Evolutionary conservation across 2,888 invertebrate species (phyloP).

Genomic region (Drosophila kambysellisi): DNA sequence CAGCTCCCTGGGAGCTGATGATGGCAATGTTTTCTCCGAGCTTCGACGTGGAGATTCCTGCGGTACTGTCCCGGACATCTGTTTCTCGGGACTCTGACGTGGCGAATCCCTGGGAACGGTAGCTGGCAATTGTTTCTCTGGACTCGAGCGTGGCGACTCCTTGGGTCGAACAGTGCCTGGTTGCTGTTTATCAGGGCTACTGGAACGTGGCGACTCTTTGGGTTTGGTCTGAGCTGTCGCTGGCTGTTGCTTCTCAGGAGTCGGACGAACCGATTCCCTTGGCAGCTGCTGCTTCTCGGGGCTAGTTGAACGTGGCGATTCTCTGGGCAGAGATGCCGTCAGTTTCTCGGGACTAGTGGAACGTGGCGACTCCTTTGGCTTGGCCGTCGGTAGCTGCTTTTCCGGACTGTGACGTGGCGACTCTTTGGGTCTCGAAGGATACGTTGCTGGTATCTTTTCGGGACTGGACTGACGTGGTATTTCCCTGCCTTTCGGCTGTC

Average conservation of each 20-base stretch:
- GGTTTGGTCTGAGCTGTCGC: slow-evolving; percentile 5
- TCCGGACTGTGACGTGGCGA: slow-evolving; percentile 36
- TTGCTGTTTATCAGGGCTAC: slow-evolving; percentile 14
- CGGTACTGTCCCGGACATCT: slow-evolving; percentile 8
- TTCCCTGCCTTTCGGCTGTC: slow-evolving; percentile 14
- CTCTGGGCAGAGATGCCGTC: slow-evolving; percentile 19
- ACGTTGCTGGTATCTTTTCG: slow-evolving; percentile 24
- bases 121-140: slow-evolving; percentile 34
- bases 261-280: slow-evolving; percentile 3
- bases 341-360: slow-evolving; percentile 13
- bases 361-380: slow-evolving; percentile 28
- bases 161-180: slow-evolving; percentile 6
- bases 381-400: slow-evolving; percentile 17
- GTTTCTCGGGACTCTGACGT: slow-evolving; percentile 42
- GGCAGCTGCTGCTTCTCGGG: slow-evolving; percentile 31
- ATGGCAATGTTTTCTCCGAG: slow-evolving; percentile 14
- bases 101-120: slow-evolving; percentile 9
- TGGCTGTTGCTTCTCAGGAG: slow-evolving; percentile 7
- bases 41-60: slow-evolving; percentile 12
- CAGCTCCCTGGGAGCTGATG: not conserved
- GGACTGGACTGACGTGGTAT: slow-evolving; percentile 18
- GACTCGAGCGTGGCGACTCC: slow-evolving; percentile 21
- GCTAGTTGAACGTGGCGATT: slow-evolving; percentile 30
- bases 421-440: slow-evolving; percentile 24
- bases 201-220: slow-evolving; percentile 6